Evolutionary conservation across 1,140 invertebrate species (phyloP).

Genomic region (Araneus ventricosus): DNA sequence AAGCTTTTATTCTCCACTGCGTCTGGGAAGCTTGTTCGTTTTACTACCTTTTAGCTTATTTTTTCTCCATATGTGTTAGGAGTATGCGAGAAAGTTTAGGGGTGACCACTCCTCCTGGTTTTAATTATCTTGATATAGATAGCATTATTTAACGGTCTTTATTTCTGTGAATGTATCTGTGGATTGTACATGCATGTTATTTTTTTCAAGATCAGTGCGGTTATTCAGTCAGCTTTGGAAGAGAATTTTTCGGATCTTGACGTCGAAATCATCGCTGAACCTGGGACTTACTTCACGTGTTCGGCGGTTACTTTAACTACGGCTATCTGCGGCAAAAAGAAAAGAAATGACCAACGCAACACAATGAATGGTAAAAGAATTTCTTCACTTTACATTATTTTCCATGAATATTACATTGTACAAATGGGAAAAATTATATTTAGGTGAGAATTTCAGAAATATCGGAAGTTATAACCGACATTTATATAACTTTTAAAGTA

Average conservation of each 20-base stretch:
- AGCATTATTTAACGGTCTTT: too few species aligned
- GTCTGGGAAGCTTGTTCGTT: too few species aligned
- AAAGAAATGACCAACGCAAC: slow-evolving; percentile 75
- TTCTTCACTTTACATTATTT: neutral
- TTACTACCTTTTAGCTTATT: too few species aligned
- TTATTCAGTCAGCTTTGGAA: slow-evolving; percentile 90
- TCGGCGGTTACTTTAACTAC: slow-evolving; percentile 95
- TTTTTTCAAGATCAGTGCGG: slow-evolving; percentile 84
- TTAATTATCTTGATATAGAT: too few species aligned
- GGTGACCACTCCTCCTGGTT: too few species aligned
- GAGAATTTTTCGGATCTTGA: slow-evolving; percentile 88
- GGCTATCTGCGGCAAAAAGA: slow-evolving; percentile 90
- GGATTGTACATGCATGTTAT: neutral
- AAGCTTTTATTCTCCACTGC: too few species aligned
- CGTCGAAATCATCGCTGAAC: slow-evolving; percentile 95
- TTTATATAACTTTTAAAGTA: too few species aligned
- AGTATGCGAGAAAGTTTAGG: too few species aligned
- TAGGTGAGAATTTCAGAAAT: neutral
- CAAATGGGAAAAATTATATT: neutral
- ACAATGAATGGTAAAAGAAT: slow-evolving; percentile 1
- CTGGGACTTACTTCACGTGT: slow-evolving; percentile 90
- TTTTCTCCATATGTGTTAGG: too few species aligned
- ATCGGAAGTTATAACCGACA: too few species aligned
- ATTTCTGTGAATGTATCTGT: neutral
- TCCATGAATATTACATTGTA: neutral